Evolutionary conservation across 2,888 invertebrate species (phyloP), one percentile per base, ranked within the genome.

Genomic region (Archips crataeganus): DNA sequence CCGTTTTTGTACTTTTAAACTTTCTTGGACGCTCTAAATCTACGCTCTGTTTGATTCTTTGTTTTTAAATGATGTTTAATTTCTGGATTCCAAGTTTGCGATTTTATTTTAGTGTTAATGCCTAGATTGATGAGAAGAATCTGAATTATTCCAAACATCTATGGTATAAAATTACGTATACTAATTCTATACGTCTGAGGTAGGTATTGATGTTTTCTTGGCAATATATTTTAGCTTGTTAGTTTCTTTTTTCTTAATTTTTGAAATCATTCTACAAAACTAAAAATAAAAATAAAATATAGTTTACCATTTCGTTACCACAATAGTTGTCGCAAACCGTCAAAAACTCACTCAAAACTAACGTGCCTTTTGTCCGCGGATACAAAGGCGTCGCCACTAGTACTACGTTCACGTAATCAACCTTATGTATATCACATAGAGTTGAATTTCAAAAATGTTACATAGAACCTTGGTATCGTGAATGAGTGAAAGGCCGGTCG

Each of bases 291-390:
- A 3, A n/a, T 6, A 49, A 49, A 49, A 49, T 59, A 34, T 36
- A 60, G 8, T 15, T 9, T 15, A 61, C 61, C 10, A 13, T 49
- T 10, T 51, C n/a, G 2, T 36, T 36, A 36, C 2, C 34, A 49
- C 36, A 65, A 65, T 49, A 65, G 15, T 49, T 65, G 62, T 60
- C 39, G 61, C 61, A 61, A 62, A 57, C 62, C 63, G 62, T 68
- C 73, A 68, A 73, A 72, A 73, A 73, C 68, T 63, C 73, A 64
- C 59, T 73, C 68, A 59, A 73, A 73, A 68, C 73, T 13, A 54
- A 62, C 67, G 59, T 57, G 32, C 32, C 63, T 42, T 47, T 63
- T 63, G 54, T 68, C 1, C 57, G 42, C 10, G 3, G 2, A 9
- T 11, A 72, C 72, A 68, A 67, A 6, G 47, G 23, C 15, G 34